Base-by-base conservation (phyloP, 2,113 vertebrate species). In the Bostrychus sinensis region DNA sequence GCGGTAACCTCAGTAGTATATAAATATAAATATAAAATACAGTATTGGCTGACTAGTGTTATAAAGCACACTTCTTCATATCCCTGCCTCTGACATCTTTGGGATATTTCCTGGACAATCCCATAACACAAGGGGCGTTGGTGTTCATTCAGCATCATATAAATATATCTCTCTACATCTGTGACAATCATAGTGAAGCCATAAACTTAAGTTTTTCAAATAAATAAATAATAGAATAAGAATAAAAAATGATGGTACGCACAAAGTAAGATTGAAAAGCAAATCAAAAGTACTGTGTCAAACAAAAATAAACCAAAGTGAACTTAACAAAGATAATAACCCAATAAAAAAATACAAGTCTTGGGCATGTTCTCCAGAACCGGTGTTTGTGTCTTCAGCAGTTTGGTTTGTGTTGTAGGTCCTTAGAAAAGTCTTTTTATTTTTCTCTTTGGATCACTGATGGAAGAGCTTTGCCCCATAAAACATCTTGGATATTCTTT, bases 81-180 rank as follows among this genome's bases (percentile, higher is more conserved):
- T 83, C 77, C 75, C 65, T 75, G 79, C 71, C 56, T 36, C 32
- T 10, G 51, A 10, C 23, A 64, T 84, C 68, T 83, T 85, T 84
- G 77, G 84, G 80, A 86, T 67, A 83, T 69, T 68, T 78, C 66
- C 48, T 43, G 42, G 46, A 48, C 41, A 68, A 30, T 64, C 63
- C 53, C 30, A 41, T 19, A 70, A 25, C 72, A 66, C 66, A 66
- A 68, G 63, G 65, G 42, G 56, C 20, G 45, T 80, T 66, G 41
- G 39, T 75, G 72, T 71, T 77, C 82, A 78, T 83, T 89, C 81
- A 82, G 76, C 75, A 84, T 85, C 75, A 79, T 83, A 88, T 91
- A 88, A 90, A 91, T 91, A 91, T 82, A 89, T 87, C 56, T 89
- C 56, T 89, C 76, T 83, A 80, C 80, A 86, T 90, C 75, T 89